Percentiles rank a stretch among this genome's conserved stretches.
Evolutionary conservation across 2,797 vertebrate species (phyloP).

Genomic region (Centropyge bicolor): DNA sequence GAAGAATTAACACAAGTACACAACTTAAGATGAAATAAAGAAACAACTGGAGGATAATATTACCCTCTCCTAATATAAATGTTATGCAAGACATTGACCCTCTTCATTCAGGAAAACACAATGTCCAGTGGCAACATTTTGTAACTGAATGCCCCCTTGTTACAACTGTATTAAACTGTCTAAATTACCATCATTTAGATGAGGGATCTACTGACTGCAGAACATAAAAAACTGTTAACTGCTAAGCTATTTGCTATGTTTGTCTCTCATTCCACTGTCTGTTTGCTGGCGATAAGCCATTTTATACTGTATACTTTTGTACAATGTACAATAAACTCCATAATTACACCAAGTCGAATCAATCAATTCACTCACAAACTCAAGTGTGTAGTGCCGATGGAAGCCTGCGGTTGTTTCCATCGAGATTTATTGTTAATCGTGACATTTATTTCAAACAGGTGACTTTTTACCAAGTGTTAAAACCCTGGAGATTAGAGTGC

Average conservation of each 20-base stretch:
- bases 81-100: neutral
- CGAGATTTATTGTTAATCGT: neutral
- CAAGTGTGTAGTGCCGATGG: neutral
- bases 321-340: neutral
- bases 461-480: neutral
- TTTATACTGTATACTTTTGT: neutral
- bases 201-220: neutral
- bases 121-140: neutral
- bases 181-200: conserved; percentile 2
- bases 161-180: neutral
- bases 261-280: conserved; percentile 1
- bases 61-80: neutral
- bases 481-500: neutral
- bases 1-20: neutral
- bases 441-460: neutral
- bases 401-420: neutral
- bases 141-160: neutral
- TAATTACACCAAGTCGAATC: no score
- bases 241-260: neutral
- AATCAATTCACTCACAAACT: neutral
- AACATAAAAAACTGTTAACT: neutral
- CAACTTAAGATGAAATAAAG: neutral
- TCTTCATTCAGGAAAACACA: neutral
- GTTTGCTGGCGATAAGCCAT: neutral
- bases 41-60: neutral